Percentiles rank a stretch among this genome's conserved stretches.
Conservation (phyloP, 1,140 invertebrate species). For the Saccostrea echinata region DNA sequence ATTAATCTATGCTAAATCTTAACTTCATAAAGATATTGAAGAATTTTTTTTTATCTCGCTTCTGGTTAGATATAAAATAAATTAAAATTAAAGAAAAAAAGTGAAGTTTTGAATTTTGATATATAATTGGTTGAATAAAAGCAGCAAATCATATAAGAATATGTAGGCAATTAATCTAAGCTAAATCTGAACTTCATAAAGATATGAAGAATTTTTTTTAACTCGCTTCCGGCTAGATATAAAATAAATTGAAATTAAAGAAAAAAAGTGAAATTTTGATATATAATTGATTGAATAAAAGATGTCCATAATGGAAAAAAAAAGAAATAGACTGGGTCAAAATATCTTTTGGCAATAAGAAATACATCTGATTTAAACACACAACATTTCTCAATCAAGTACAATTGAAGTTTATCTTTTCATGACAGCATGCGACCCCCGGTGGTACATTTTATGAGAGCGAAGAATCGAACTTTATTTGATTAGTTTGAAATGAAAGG, state of each 20-base stretch:
- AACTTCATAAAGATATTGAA: too few relatives aligned
- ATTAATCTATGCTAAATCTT: too few relatives aligned
- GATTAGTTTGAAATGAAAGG: constrained; percentile 35
- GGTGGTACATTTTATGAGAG: not conserved
- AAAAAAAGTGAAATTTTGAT: not conserved
- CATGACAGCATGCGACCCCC: constrained; percentile 18
- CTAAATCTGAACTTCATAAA: too few relatives aligned
- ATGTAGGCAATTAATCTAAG: too few relatives aligned
- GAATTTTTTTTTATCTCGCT: too few relatives aligned
- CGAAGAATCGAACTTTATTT: constrained; percentile 18
- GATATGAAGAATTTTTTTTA: too few relatives aligned
- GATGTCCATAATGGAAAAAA: not conserved
- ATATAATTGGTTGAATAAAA: too few relatives aligned
- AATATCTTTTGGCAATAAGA: not conserved
- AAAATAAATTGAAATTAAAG: not conserved
- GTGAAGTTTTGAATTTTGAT: not conserved
- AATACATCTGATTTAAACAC: not conserved
- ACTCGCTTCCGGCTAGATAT: not conserved
- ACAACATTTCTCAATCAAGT: constrained; percentile 28
- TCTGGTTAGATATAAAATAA: not conserved
- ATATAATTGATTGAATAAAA: not conserved
- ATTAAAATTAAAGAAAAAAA: not conserved
- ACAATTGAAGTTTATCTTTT: constrained; percentile 37
- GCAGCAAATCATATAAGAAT: too few relatives aligned
- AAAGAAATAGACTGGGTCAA: not conserved